These are phyloP conservation scores for Drosophila paracracens DNA, from an alignment of 2,888 invertebrate species.

Conservation along the genomic window DNA sequence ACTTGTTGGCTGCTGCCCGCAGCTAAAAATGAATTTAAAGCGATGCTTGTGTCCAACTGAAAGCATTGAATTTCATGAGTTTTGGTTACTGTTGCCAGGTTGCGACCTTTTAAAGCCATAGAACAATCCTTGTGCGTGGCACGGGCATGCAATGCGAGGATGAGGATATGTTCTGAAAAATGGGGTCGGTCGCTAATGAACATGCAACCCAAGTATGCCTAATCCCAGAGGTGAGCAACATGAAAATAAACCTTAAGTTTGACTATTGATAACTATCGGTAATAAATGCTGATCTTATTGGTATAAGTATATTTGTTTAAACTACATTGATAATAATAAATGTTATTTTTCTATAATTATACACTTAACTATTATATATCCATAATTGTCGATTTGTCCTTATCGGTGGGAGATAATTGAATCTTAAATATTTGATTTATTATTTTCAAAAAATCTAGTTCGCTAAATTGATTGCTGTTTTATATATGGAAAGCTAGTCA, in stretches of 20 bases:
- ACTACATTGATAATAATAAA: neutral
- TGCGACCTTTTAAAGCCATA: conserved; percentile 55
- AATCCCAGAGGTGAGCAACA: neutral
- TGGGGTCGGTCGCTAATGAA: conserved; percentile 55
- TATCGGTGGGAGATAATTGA: neutral
- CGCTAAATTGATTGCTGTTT: conserved; percentile 6
- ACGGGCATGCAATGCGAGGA: conserved; percentile 65
- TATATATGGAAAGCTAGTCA: conserved; percentile 30
- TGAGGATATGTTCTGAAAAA: conserved; percentile 26
- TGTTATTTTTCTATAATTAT: neutral
- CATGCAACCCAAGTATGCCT: conserved; percentile 40
- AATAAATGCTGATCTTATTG: neutral
- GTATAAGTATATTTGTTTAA: neutral
- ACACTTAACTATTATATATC: neutral
- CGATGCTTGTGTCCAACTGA: conserved; percentile 49
- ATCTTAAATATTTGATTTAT: neutral
- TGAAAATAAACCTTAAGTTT: neutral
- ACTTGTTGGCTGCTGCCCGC: conserved; percentile 43
- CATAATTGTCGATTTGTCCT: neutral
- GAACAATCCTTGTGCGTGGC: conserved; percentile 54
- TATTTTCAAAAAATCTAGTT: conserved; percentile 2
- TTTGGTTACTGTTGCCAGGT: conserved; percentile 44
- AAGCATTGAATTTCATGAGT: conserved; percentile 78
- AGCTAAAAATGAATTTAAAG: conserved; percentile 73
- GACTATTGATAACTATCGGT: neutral